Evolutionary conservation across 2,888 invertebrate genomes (phyloP), one percentile per base, ranked within the genome.

Genomic region (Pyrochroa serraticornis): DNA sequence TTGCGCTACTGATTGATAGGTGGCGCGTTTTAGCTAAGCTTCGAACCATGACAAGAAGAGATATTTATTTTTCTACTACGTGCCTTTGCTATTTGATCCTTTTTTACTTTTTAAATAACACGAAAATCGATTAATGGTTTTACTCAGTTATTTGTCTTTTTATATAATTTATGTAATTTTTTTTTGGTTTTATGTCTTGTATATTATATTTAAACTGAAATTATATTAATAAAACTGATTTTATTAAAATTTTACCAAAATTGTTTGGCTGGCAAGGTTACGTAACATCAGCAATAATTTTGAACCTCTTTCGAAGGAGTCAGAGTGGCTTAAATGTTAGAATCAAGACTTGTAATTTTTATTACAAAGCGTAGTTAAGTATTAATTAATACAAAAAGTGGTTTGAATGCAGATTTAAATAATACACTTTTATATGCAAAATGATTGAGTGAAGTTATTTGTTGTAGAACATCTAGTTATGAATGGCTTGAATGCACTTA

Each of bases 131-230:
- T 52, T 44, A 52, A 52, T 52, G 44, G 44, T 52, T 52, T 52
- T 43, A 50, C 43, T 44, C 37, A 52, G 37, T 50, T 49, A 48
- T 55, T 48, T 42, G 36, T 38, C 38, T 33, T 56, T 55, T 42
- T 43, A 49, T 49, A 56, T 49, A 49, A 56, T 56, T 56, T 56
- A 56, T 56, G 36, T 50, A 41, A 45, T 49, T 41, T 49, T 49
- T 41, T 49, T 49, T 52, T 52, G 52, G 49, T 56, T 50, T 49
- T 56, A 43, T 49, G 37, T 55, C 22, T 45, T 56, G 56, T 56
- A 56, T 56, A 56, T 56, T 56, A 39, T 55, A 55, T 55, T 53
- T 45, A 53, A 53, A 45, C 30, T 10, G 46, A 53, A 46, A 39
- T 38, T 35, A 31, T 56, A 42, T 50, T 50, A 50, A 56, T 56